Conservation (phyloP, 2,797 vertebrate genomes). For the Amphiprion clarkii region DNA sequence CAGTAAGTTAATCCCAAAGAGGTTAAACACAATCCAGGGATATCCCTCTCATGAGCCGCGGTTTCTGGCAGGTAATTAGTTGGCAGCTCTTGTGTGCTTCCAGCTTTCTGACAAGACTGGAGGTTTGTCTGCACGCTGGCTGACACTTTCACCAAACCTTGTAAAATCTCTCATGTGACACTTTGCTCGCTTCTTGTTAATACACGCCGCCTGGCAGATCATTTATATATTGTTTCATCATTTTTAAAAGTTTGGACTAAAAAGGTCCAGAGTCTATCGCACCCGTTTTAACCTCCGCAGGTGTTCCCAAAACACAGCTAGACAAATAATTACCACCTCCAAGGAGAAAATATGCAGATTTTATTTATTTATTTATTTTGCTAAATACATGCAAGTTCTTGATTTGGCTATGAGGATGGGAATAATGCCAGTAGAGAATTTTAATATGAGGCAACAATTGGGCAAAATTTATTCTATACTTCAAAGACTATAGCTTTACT, state of each 20-base stretch:
- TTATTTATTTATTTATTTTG: too few relatives aligned
- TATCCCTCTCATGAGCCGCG: conserved; percentile 63
- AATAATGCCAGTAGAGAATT: conserved; percentile 11
- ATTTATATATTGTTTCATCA: conserved; percentile 51
- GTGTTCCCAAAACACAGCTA: conserved; percentile 30
- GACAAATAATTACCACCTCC: conserved; percentile 25
- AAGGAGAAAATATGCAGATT: neutral
- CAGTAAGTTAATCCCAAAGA: conserved; percentile 49
- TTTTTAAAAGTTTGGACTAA: conserved; percentile 25
- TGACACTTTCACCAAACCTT: conserved; percentile 77
- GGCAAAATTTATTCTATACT: conserved; percentile 25
- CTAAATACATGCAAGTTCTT: conserved; percentile 21
- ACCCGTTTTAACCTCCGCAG: conserved; percentile 20
- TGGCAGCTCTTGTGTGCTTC: conserved; percentile 62
- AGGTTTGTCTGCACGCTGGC: conserved; percentile 77
- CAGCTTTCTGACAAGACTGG: conserved; percentile 73
- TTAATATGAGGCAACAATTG: conserved; percentile 22
- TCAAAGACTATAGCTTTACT: conserved; percentile 54
- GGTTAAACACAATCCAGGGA: conserved; percentile 62
- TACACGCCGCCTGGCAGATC: conserved; percentile 43
- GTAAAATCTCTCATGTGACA: conserved; percentile 78
- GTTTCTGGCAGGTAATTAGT: conserved; percentile 78
- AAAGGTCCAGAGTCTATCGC: conserved; percentile 19
- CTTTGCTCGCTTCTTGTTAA: conserved; percentile 71
- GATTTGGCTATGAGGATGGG: conserved; percentile 4